phyloP scores from a whole-genome alignment of 2,797 vertebrate genomes.

The Pogonophryne albipinna region DNA sequence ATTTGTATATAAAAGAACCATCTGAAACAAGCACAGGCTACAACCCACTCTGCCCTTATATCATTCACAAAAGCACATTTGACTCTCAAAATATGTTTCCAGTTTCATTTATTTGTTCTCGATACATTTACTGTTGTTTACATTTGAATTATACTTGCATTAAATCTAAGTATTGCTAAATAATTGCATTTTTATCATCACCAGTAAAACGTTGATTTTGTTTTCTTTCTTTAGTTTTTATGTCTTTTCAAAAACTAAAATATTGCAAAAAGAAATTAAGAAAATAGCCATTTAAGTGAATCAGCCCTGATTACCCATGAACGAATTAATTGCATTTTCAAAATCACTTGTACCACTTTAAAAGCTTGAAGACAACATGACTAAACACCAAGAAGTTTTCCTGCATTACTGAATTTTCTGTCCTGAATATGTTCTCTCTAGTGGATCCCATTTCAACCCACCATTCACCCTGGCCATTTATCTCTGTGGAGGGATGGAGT shows the following conservation, averaged over 20 bases:
- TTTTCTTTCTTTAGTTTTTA: not conserved
- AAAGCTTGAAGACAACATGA: not conserved
- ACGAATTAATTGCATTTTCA: not conserved
- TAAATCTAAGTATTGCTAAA: not conserved
- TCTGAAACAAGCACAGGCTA: no score
- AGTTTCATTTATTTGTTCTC: no score
- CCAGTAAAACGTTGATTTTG: not conserved
- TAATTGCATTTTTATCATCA: not conserved
- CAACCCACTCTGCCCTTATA: no score
- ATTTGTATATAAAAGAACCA: no score
- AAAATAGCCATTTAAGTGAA: not conserved
- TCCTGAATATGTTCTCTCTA: conserved; percentile 53
- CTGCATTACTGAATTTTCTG: not conserved
- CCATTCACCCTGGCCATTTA: conserved; percentile 85
- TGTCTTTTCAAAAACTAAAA: not conserved
- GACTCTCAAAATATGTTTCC: no score
- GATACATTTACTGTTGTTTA: conserved; percentile 2
- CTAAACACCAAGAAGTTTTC: not conserved
- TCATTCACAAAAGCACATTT: no score
- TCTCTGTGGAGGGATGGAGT: conserved; percentile 85
- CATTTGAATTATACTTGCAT: not conserved
- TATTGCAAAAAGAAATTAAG: no score
- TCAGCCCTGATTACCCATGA: not conserved
- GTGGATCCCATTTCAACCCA: conserved; percentile 91
- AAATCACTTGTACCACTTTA: not conserved